A percentile compares a stretch with the other conserved stretches of the same genome.
phyloP scores from a whole-genome alignment of 1,140 invertebrate species.

The Musca domestica region DNA sequence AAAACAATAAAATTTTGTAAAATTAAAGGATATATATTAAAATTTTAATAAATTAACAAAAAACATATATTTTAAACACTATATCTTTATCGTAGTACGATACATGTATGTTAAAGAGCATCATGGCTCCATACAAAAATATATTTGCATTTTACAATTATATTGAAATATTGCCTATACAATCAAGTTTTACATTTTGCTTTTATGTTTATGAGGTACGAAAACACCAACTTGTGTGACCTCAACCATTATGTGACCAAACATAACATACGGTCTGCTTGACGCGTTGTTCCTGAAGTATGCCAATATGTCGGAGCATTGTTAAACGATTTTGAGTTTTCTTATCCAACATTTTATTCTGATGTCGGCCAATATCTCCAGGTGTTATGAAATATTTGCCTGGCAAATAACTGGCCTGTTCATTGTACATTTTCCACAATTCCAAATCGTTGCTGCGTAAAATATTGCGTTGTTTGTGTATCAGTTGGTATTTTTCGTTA shows the following conservation, averaged over 20 bases:
- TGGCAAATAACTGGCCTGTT: slow-evolving; percentile 26
- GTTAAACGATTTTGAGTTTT: slow-evolving; percentile 26
- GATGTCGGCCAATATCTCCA: slow-evolving; percentile 28
- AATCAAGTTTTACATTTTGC: not conserved
- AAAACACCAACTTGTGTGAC: too few relatives aligned
- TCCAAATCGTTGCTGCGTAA: slow-evolving; percentile 26
- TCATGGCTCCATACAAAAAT: not conserved
- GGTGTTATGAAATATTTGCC: slow-evolving; percentile 29
- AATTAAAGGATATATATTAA: too few relatives aligned
- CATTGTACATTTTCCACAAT: slow-evolving; percentile 28
- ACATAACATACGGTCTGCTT: slow-evolving; percentile 27
- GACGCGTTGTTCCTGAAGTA: slow-evolving; percentile 26
- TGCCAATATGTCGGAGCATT: slow-evolving; percentile 28
- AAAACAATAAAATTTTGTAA: too few relatives aligned
- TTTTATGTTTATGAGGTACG: not conserved
- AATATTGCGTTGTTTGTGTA: slow-evolving; percentile 22
- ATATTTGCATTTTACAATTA: not conserved
- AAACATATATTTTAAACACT: too few relatives aligned
- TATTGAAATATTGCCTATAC: not conserved
- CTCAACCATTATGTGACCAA: slow-evolving; percentile 16
- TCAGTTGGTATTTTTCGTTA: slow-evolving; percentile 30
- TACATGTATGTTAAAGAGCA: not conserved
- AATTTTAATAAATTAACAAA: too few relatives aligned
- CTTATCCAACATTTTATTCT: slow-evolving; percentile 29
- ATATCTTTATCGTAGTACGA: too few relatives aligned